phyloP scores from a whole-genome alignment of 2,113 vertebrate genomes.

The Sterrhoptilus dennistouni region DNA sequence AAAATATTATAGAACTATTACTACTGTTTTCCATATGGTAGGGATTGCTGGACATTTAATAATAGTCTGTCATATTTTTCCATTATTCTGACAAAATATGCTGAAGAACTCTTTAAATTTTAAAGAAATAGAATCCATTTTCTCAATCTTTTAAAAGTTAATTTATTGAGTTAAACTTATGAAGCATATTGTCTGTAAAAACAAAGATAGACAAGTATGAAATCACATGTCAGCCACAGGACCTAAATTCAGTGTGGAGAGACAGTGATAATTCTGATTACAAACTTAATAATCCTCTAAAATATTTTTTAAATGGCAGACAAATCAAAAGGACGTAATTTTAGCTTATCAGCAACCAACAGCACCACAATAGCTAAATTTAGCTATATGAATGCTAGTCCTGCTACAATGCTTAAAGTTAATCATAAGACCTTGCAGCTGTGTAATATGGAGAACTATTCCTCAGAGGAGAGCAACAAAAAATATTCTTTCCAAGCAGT shows the following conservation, averaged over 20 bases:
- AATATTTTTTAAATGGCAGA: conserved; percentile 50
- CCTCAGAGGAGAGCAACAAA: neutral
- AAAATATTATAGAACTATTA: neutral
- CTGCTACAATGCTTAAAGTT: conserved; percentile 8
- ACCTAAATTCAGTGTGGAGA: conserved; percentile 17
- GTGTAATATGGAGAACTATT: neutral
- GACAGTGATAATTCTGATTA: conserved; percentile 52
- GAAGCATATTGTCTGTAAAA: conserved; percentile 22
- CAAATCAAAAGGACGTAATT: conserved; percentile 59
- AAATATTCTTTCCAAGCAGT: neutral
- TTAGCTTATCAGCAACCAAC: conserved; percentile 55
- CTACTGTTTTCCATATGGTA: neutral
- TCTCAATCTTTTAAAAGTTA: neutral
- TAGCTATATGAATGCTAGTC: neutral
- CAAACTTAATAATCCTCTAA: conserved; percentile 50
- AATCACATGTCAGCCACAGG: conserved; percentile 28
- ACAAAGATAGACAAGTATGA: conserved; percentile 44
- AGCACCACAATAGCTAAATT: conserved; percentile 42
- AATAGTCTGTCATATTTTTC: neutral
- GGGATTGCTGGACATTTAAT: neutral
- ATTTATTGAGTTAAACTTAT: conserved; percentile 25
- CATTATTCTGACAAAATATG: neutral
- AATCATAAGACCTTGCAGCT: conserved; percentile 36
- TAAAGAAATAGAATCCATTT: neutral
- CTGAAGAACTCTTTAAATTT: neutral